Conservation (phyloP, 2,888 invertebrate species). For the Laspeyria flexula region DNA sequence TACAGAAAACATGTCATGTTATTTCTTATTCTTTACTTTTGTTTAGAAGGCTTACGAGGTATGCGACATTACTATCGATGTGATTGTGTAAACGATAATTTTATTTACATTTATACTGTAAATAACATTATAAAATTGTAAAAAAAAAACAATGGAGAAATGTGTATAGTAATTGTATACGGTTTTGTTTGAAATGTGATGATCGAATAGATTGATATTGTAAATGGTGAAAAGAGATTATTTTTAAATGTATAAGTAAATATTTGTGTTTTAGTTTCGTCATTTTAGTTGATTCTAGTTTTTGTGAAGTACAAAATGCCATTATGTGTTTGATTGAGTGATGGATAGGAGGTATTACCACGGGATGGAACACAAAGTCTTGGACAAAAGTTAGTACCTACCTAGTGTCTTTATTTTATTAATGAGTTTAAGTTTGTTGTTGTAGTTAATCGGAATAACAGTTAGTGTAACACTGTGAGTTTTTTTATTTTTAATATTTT, state of each 20-base stretch:
- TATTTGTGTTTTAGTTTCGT: constrained; percentile 5
- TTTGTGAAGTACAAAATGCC: not conserved
- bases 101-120: constrained; percentile 58
- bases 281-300: not conserved
- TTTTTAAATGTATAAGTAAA: constrained; percentile 11
- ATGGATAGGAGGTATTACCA: not conserved
- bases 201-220: constrained; percentile 46
- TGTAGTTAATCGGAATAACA: no score
- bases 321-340: not conserved
- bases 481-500: no score
- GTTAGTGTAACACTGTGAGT: no score
- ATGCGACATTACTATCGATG: constrained; percentile 60
- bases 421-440: no score
- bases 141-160: constrained; percentile 65
- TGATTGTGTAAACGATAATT: constrained; percentile 50
- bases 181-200: constrained; percentile 46
- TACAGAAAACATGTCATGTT: constrained; percentile 54
- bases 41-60: constrained; percentile 55
- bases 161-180: constrained; percentile 31
- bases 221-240: constrained; percentile 15
- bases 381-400: not conserved
- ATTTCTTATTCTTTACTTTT: constrained; percentile 52
- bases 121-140: constrained; percentile 49
- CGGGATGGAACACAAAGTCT: not conserved
- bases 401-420: not conserved